Evolutionary conservation across 2,888 invertebrate genomes (phyloP).

Genomic region (Calameuta idolon): DNA sequence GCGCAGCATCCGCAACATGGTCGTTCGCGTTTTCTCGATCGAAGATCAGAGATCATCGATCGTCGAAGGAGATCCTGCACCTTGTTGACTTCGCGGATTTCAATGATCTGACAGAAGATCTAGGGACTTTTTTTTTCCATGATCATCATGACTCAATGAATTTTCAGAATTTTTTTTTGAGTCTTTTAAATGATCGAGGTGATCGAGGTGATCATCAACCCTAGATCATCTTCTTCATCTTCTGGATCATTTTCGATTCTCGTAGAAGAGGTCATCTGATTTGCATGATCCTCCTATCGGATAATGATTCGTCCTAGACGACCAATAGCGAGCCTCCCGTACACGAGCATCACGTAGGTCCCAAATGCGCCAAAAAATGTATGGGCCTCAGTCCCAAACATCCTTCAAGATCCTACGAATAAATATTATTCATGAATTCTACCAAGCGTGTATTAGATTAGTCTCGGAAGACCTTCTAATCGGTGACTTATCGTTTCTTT

Average conservation of each 20-base stretch:
- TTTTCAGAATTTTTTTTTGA: no score
- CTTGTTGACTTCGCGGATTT: background rate
- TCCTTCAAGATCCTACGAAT: background rate
- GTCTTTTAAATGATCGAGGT: no score
- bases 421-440: background rate
- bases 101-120: background rate
- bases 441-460: background rate
- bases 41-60: background rate
- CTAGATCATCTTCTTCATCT: no score
- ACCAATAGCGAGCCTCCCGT: background rate
- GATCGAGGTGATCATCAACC: no score
- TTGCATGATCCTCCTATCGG: background rate
- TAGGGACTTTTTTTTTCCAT: background rate
- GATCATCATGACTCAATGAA: background rate
- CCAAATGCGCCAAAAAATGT: background rate
- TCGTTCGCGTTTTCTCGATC: background rate
- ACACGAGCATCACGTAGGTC: background rate
- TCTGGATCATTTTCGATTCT: background rate
- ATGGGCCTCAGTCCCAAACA: background rate
- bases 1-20: background rate
- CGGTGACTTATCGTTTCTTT: background rate
- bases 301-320: background rate
- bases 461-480: background rate
- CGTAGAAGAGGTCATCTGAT: background rate
- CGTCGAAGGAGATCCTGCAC: background rate